phyloP scores from a whole-genome alignment of 2,888 invertebrate genomes.

The Drosophila helvetica region DNA sequence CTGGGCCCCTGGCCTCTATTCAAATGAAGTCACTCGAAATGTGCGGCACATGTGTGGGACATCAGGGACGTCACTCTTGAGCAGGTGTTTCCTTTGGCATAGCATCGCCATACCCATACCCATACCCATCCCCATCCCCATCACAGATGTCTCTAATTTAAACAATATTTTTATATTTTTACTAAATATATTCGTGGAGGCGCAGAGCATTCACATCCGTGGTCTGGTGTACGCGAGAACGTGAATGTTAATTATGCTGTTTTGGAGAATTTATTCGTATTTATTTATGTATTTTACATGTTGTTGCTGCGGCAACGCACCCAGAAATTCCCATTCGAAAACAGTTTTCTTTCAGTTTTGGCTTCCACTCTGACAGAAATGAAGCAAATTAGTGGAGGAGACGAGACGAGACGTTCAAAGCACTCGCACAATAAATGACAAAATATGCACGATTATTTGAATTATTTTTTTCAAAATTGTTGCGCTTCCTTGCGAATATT shows the following conservation, averaged over 20 bases:
- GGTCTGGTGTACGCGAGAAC: not conserved
- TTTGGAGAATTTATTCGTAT: slow-evolving; percentile 56
- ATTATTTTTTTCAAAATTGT: slow-evolving; percentile 47
- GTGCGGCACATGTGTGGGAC: slow-evolving; percentile 32
- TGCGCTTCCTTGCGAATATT: slow-evolving; percentile 14
- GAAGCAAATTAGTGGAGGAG: slow-evolving; percentile 73
- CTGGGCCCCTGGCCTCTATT: not conserved
- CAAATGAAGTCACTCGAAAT: slow-evolving; percentile 46
- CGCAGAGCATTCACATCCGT: not conserved
- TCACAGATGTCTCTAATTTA: slow-evolving; percentile 27
- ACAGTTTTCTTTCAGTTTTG: slow-evolving; percentile 27
- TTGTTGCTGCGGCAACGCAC: slow-evolving; percentile 50
- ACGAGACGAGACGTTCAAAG: slow-evolving; percentile 51
- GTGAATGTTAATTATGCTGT: slow-evolving; percentile 57
- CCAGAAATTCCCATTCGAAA: slow-evolving; percentile 49
- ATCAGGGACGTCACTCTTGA: slow-evolving; percentile 24
- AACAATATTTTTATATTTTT: slow-evolving; percentile 42
- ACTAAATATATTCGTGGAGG: slow-evolving; percentile 4
- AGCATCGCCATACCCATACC: slow-evolving; percentile 10
- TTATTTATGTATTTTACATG: slow-evolving; percentile 59
- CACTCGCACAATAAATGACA: slow-evolving; percentile 36
- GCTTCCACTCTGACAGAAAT: slow-evolving; percentile 61
- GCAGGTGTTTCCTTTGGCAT: slow-evolving; percentile 32
- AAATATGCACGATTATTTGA: slow-evolving; percentile 32
- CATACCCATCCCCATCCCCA: slow-evolving; percentile 5